Conservation (phyloP, 2,888 invertebrate species). For the Orgyia antiqua region DNA sequence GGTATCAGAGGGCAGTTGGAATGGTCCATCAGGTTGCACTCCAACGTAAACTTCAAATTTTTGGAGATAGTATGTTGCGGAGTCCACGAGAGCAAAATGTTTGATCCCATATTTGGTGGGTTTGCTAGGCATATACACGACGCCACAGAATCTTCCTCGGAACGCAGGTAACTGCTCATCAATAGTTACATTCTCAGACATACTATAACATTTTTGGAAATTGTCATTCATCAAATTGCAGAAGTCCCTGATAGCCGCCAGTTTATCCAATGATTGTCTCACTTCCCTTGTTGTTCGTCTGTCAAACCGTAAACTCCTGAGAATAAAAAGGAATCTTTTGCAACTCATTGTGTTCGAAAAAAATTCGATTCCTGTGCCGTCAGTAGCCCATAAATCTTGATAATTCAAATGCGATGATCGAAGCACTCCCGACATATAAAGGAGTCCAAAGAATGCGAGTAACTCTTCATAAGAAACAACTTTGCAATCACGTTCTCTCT, state of each 20-base stretch:
- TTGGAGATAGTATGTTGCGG: constrained; percentile 7
- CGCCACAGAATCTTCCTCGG: constrained; percentile 7
- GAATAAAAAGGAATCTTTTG: constrained; percentile 8
- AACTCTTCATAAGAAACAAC: constrained; percentile 5
- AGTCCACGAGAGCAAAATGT: constrained; percentile 7
- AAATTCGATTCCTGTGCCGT: constrained; percentile 8
- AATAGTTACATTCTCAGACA: constrained; percentile 8
- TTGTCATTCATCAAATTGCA: constrained; percentile 5
- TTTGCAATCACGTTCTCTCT: constrained; percentile 7
- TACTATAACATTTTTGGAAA: constrained; percentile 6
- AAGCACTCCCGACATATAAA: constrained; percentile 8
- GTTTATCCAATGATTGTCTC: constrained; percentile 3
- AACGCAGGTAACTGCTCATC: constrained; percentile 8
- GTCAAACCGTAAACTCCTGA: constrained; percentile 7
- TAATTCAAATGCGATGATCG: constrained; percentile 10
- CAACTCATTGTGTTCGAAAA: constrained; percentile 5
- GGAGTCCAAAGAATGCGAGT: constrained; percentile 6
- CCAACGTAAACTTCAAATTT: constrained; percentile 11
- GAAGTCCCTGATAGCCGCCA: constrained; percentile 8
- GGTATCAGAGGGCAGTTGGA: neutral
- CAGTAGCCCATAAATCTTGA: constrained; percentile 10
- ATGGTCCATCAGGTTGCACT: constrained; percentile 9
- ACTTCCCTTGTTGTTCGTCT: constrained; percentile 3
- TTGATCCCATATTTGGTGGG: constrained; percentile 11
- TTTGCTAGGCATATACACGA: constrained; percentile 10